A percentile compares a stretch with the other conserved stretches of the same genome.
These are phyloP conservation scores for Ypsolopha scabrella DNA, from an alignment of 2,888 invertebrate species.

Conservation along the genomic window DNA sequence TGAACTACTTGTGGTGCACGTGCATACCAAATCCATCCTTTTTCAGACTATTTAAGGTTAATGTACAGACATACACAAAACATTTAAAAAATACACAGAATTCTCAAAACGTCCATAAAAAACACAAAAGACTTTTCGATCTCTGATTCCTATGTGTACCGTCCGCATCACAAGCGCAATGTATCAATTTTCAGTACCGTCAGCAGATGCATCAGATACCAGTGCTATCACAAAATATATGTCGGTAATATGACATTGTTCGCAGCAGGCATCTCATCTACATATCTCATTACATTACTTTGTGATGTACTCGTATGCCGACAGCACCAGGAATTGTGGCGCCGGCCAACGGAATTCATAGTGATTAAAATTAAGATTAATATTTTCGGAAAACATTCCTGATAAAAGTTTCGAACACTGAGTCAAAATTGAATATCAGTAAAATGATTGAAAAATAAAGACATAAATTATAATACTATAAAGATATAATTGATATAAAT, in stretches of 20 bases:
- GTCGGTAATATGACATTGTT: slow-evolving; percentile 42
- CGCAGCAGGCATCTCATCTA: slow-evolving; percentile 35
- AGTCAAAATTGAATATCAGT: no score
- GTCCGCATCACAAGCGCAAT: neutral
- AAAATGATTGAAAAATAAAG: no score
- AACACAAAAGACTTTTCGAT: no score
- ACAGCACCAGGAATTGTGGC: slow-evolving; percentile 4
- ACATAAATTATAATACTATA: no score
- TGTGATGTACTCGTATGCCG: slow-evolving; percentile 22
- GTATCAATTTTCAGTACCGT: slow-evolving; percentile 17
- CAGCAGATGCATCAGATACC: slow-evolving; percentile 27
- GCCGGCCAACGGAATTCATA: neutral
- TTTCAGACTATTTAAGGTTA: no score
- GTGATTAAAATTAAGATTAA: neutral
- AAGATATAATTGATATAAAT: no score
- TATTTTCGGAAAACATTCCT: neutral
- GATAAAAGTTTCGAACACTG: no score
- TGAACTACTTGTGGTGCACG: no score
- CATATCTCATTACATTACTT: slow-evolving; percentile 48
- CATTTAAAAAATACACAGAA: no score
- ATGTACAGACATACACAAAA: no score
- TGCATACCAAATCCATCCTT: no score
- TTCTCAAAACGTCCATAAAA: no score
- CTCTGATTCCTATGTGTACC: neutral
- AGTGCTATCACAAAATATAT: neutral